Conservation (phyloP, 2,113 vertebrate genomes). For the Sigmodon hispidus region DNA sequence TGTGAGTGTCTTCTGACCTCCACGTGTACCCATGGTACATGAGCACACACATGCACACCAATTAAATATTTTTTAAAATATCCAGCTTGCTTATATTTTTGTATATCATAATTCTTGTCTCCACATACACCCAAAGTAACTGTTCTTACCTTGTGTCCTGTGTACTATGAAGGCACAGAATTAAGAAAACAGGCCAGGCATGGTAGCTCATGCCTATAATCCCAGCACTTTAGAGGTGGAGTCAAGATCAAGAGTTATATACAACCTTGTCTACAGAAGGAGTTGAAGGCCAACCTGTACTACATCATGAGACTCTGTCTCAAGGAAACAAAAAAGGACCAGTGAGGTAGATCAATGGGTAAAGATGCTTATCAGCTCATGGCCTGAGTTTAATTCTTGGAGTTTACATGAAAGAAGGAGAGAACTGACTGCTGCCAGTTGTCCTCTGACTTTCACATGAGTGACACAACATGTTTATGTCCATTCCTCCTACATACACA, state of each 20-base stretch:
- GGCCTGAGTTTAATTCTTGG: not conserved
- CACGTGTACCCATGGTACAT: not conserved
- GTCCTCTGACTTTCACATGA: not conserved
- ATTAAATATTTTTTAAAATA: not conserved
- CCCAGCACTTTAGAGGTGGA: not conserved
- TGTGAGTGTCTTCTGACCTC: not conserved
- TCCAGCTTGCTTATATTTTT: conserved; percentile 2
- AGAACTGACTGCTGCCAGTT: not conserved
- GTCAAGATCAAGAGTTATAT: not conserved
- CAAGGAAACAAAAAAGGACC: not conserved
- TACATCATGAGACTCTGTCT: not conserved
- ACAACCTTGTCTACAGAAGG: not conserved
- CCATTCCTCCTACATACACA: not conserved
- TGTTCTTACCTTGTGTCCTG: conserved; percentile 32
- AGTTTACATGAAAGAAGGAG: not conserved
- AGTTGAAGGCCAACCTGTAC: not conserved
- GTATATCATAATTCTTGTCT: conserved; percentile 35
- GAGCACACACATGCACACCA: not conserved
- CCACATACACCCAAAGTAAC: conserved; percentile 9
- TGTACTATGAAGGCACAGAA: not conserved
- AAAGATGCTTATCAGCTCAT: not conserved
- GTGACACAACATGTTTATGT: not conserved
- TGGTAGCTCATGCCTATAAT: not conserved
- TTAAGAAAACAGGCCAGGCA: not conserved
- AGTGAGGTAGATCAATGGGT: not conserved